phyloP scores from a whole-genome alignment of 2,797 vertebrate genomes.

The Lagocephalus sceleratus region DNA sequence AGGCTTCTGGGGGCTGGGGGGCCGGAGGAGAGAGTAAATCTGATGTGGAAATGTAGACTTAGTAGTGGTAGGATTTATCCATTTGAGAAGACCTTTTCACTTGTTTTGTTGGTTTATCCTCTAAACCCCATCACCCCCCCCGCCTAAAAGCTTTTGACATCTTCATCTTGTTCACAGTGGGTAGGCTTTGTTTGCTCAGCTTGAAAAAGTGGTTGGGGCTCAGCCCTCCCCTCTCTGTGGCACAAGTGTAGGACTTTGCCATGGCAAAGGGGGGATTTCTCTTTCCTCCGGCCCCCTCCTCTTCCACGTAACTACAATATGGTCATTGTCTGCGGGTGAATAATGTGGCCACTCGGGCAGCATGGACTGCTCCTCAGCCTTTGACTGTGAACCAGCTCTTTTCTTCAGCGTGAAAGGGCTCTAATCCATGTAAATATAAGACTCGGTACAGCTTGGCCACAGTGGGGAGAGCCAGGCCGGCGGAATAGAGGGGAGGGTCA shows the following conservation, averaged over 20 bases:
- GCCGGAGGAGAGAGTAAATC: slow-evolving; percentile 73
- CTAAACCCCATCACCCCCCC: slow-evolving; percentile 73
- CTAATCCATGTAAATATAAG: slow-evolving; percentile 99
- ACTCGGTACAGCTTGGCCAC: slow-evolving; percentile 93
- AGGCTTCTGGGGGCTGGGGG: slow-evolving; percentile 36
- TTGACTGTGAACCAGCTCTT: slow-evolving; percentile 97
- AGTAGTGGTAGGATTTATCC: slow-evolving; percentile 73
- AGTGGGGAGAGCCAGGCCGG: slow-evolving; percentile 80
- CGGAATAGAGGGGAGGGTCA: slow-evolving; percentile 83
- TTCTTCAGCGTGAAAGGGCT: slow-evolving; percentile 97
- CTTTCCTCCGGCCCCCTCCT: slow-evolving; percentile 88
- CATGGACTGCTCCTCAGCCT: slow-evolving; percentile 93
- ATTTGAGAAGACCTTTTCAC: slow-evolving; percentile 79
- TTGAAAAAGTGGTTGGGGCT: slow-evolving; percentile 94
- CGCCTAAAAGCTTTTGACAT: slow-evolving; percentile 96
- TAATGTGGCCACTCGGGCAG: slow-evolving; percentile 98
- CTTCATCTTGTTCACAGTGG: slow-evolving; percentile 95
- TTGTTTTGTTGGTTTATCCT: slow-evolving; percentile 85
- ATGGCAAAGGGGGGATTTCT: slow-evolving; percentile 82
- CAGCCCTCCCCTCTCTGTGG: slow-evolving; percentile 90
- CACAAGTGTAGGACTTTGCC: slow-evolving; percentile 96
- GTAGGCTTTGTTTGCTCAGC: slow-evolving; percentile 99
- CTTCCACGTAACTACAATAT: slow-evolving; percentile 90
- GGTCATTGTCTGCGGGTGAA: slow-evolving; percentile 98
- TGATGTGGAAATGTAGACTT: slow-evolving; percentile 84